Base-by-base conservation (phyloP, 2,888 invertebrate species). In the Lobophora halterata region DNA sequence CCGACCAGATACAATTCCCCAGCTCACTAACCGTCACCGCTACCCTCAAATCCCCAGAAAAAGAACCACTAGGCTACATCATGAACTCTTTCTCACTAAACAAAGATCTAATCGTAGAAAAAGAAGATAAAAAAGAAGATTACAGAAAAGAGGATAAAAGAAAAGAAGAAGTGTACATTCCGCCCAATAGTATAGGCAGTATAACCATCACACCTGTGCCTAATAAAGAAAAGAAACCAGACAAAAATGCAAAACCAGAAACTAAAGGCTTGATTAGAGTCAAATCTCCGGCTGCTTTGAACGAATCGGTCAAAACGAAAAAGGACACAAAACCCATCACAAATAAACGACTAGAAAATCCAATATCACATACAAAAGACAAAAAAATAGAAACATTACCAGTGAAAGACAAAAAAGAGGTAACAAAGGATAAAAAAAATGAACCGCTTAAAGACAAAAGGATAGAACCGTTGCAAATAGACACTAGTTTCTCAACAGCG, bases 201-300 rank as follows among this genome's bases (percentile, higher is more conserved):
- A 79, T 88, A 42, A 88, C 88, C 0, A 88, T 88, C 30, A 87
- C 88, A 0, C 78, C 88, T 0, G 85, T 88, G 2, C 58, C 61
- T 1, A 68, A 68, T 39, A 6, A 72, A 66, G 53, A 77, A 32
- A 71, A 76, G 3, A 78, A 77, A 37, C 68, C 72, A 11, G 37
- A 43, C 0, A 36, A 42, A 18, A 13, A 18, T 24, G 0, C 37
- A 8, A 18, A 5, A 12, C 20, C 7, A 3, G 20, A 33, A 27
- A 16, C 16, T 3, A 10, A 19, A 20, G 62, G 75, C 0, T 51
- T 79, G n/a, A 64, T 88, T 5, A 62, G 85, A 44, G 79, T 88
- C 0, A 88, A 86, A 46, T 82, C 87, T 0, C 85, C 86, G 0
- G 81, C 85, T 1, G 82, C 77, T 0, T 55, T 88, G 0, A 88